phyloP scores from a whole-genome alignment of 2,888 invertebrate species.

The Aspidiotus destructor region DNA sequence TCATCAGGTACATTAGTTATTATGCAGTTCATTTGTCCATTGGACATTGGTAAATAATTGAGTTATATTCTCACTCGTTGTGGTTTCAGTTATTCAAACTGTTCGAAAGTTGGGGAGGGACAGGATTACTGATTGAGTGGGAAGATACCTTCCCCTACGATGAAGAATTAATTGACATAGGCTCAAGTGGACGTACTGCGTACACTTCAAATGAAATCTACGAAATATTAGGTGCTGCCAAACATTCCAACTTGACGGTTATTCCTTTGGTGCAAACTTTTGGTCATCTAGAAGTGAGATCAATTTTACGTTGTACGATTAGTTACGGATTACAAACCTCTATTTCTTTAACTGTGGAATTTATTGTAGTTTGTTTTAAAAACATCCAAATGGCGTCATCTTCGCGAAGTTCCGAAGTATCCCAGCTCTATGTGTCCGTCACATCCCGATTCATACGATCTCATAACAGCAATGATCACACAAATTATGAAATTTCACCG shows the following conservation, averaged over 20 bases:
- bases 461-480: constrained; percentile 58
- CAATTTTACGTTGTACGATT: no score
- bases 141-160: constrained; percentile 81
- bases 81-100: constrained; percentile 51
- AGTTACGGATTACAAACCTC: no score
- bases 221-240: constrained; percentile 56
- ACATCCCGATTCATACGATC: constrained; percentile 50
- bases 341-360: neutral
- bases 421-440: constrained; percentile 68
- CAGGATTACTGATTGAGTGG: constrained; percentile 75
- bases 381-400: constrained; percentile 53
- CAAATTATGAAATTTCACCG: constrained; percentile 61
- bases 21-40: neutral
- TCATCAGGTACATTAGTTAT: constrained; percentile 45
- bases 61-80: neutral
- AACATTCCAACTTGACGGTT: constrained; percentile 55
- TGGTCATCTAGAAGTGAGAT: constrained; percentile 63
- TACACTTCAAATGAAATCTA: constrained; percentile 59
- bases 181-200: constrained; percentile 46
- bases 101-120: constrained; percentile 60
- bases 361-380: constrained; percentile 57
- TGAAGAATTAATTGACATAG: constrained; percentile 42
- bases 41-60: neutral
- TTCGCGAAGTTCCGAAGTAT: constrained; percentile 57
- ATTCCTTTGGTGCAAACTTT: constrained; percentile 75